These are phyloP conservation scores for Drosophila helvetica DNA, from an alignment of 2,888 invertebrate species.

Conservation along the genomic window DNA sequence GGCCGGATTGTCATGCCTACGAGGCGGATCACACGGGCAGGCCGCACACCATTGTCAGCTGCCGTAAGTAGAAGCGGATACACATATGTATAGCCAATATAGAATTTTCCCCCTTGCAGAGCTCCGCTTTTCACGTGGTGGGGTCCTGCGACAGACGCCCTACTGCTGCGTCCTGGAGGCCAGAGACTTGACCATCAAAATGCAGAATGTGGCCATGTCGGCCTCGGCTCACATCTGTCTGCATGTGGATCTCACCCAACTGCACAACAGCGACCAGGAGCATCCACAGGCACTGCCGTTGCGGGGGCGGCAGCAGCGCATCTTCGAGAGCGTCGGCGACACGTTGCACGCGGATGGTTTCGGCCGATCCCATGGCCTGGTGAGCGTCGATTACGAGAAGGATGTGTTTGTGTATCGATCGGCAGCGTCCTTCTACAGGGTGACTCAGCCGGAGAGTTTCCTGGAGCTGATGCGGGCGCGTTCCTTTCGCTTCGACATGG, in stretches of 20 bases:
- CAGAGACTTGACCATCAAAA: constrained; percentile 84
- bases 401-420: constrained; percentile 83
- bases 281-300: constrained; percentile 80
- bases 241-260: constrained; percentile 75
- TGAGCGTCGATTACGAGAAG: constrained; percentile 74
- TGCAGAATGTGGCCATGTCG: constrained; percentile 53
- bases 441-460: constrained; percentile 84
- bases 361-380: constrained; percentile 42
- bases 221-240: constrained; percentile 84
- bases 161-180: constrained; percentile 85
- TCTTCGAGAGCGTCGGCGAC: constrained; percentile 70
- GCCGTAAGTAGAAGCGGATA: constrained; percentile 76
- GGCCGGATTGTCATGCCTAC: constrained; percentile 80
- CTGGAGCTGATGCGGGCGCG: constrained; percentile 69
- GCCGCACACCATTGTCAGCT: constrained; percentile 82
- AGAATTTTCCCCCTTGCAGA: constrained; percentile 62
- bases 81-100: neutral
- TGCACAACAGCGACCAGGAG: constrained; percentile 80
- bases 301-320: constrained; percentile 63
- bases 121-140: constrained; percentile 79
- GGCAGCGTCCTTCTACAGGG: constrained; percentile 84
- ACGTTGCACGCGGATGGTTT: constrained; percentile 50
- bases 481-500: constrained; percentile 73
- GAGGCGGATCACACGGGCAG: constrained; percentile 82
- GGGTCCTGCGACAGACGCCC: constrained; percentile 80